Evolutionary conservation across 1,140 invertebrate genomes (phyloP), one percentile per base, ranked within the genome.

Genomic region (Camponotus floridanus): DNA sequence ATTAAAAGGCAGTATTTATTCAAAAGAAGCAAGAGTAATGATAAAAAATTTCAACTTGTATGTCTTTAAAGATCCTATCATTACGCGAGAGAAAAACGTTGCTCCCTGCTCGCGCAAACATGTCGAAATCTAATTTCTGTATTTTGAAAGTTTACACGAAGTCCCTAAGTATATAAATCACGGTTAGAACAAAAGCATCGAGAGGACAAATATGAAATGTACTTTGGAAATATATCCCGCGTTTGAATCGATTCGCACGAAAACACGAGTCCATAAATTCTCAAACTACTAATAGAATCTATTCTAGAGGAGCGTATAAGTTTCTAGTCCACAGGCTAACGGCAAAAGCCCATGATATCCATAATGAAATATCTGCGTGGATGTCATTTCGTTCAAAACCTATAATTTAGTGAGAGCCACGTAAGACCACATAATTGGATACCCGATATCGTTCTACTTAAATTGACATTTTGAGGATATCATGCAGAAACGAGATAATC

Each of bases 231-330:
- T 2, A 31, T 2, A 33, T 21, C 8, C 11, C 39, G 1, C 3
- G 6, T 51, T 51, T 5, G 4, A 18, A 36, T 65, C 62, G 62
- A 18, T 31, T 36, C 1, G 7, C 15, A n/a, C 33, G 33, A 6
- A 18, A 36, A 36, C 18, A 67, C 26, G 26, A 26, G 26, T 26
- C 26, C 26, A 26, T 26, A 26, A 26, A 26, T 26, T 26, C 26
- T 26, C 26, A 26, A 26, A 26, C 26, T 26, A 26, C 26, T 26
- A 26, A 26, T 26, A 26, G 26, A 26, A 26, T 45, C 42, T 36
- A 42, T 67, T 51, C n/a, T 21, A 65, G 26, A 36, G 15, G 64
- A 48, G 61, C 76, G 13, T 67, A 79, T 79, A 79, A 67, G 67
- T 79, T 33, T 79, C 31, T 21, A 51, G 61, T 51, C 13, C 8